Evolutionary conservation across 2,888 invertebrate genomes (phyloP), one percentile per base, ranked within the genome.

Genomic region (Oscheius sp.): DNA sequence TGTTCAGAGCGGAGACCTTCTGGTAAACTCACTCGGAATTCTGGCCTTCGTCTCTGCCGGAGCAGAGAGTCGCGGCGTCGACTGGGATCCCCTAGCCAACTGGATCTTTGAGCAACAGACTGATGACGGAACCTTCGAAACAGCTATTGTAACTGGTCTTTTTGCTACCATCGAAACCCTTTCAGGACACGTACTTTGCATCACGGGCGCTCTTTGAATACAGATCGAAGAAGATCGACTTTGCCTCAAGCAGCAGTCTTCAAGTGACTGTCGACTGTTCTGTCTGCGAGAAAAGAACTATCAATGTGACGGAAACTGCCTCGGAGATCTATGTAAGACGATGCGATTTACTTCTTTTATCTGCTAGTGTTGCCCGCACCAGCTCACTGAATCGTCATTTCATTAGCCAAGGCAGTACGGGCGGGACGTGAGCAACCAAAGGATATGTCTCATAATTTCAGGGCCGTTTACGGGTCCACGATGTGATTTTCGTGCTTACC

Each of bases 71-170:
- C 70, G 50, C 4, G 21, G 13, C 32, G 58, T 86, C 58, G 83
- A 88, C 66, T 84, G 87, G 75, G 86, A 86, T n/a, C 68, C 80
- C 0, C 76, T 88, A 10, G 84, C 85, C 35, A 85, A 86, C 74
- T 88, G 88, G 88, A 78, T 88, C 59, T 82, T 80, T 35, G 86
- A 88, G 50, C 85, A 88, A 70, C 83, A 87, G 71, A 70, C 75
- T 7, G 76, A 75, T 21, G 81, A 82, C 73, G 82, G 81, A 33
- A 74, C 78, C 7, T 88, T 79, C 66, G 83, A 83, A 63, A 84
- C 79, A 47, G 85, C 86, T 4, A 32, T 88, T 72, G 86, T 86
- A 32, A 76, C 59, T 76, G n/a, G 48, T 21, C 53, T 53, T 4
- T 65, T 11, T 53, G 3, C 42, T 7, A 0, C 42, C 10, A 9